phyloP scores from a whole-genome alignment of 2,888 invertebrate genomes.

The Melipona beecheii region DNA sequence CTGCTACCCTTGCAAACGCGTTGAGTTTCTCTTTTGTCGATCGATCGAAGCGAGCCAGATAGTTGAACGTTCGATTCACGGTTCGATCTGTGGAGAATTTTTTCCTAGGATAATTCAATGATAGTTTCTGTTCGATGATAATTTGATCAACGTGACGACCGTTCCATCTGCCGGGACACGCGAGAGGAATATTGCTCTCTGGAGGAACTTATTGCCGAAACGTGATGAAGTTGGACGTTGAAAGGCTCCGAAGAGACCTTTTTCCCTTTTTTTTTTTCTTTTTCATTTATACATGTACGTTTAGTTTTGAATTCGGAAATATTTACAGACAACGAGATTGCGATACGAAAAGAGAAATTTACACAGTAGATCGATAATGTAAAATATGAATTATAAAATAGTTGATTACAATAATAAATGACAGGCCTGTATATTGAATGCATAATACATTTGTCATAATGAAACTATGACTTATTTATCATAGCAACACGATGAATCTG shows the following conservation, averaged over 20 bases:
- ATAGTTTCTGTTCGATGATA: background rate
- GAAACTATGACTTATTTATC: background rate
- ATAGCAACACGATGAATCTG: too few species aligned
- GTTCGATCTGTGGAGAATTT: background rate
- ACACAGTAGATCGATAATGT: too few species aligned
- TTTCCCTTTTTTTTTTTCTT: background rate
- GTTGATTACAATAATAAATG: background rate
- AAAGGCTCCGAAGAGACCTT: background rate
- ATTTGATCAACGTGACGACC: background rate
- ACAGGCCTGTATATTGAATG: background rate
- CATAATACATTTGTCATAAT: background rate
- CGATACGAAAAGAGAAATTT: too few species aligned
- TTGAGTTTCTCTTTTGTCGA: background rate
- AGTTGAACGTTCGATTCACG: background rate
- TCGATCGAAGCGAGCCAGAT: background rate
- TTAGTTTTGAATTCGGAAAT: background rate
- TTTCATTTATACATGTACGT: background rate
- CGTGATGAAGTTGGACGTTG: background rate
- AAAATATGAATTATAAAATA: too few species aligned
- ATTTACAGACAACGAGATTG: background rate
- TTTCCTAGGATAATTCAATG: background rate
- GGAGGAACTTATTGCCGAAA: background rate
- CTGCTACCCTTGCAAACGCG: background rate
- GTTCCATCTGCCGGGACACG: background rate
- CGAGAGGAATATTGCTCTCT: background rate